Evolutionary conservation across 2,888 invertebrate species (phyloP), one percentile per base, ranked within the genome.

Genomic region (Stictocephala bisonia): DNA sequence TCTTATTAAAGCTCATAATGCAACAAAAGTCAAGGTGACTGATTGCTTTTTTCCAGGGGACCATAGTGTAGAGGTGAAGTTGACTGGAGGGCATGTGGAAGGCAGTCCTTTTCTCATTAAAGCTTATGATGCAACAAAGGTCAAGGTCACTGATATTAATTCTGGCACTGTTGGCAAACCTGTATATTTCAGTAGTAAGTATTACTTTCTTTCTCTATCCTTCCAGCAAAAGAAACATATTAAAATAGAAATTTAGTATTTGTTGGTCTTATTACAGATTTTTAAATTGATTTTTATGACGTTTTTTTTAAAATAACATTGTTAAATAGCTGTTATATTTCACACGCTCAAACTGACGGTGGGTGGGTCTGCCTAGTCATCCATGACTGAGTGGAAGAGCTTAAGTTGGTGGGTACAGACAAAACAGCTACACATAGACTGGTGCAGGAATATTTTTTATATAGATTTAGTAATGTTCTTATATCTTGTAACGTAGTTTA

Each of bases 71-170:
- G 96, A 96, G 86, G 93, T 92, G 74, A 87, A 86, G 76, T 80
- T 88, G 48, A 85, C 84, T 29, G 93, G 91, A 44, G 92, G 93
- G 0, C 94, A 94, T 79, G 93, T 98, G 0, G 95, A 94, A 82
- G 98, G 97, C 58, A 96, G 96, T 82, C 99, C 99, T 13, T 98
- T 98, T 84, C 86, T 96, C 27, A 92, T 97, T 70, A 97, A 98
- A 83, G 97, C 97, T 7, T 99, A 97, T 85, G 97, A 99, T 81
- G 95, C 97, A 0, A 91, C 92, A 77, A 91, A 95, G 82, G 98
- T 99, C n/a, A 92, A 93, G 75, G 95, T 99, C 9, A 94, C 96
- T 0, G 96, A 97, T 81, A 96, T 98, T 78, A 93, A 93, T 13
- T 93, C 93, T 4, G 96, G 96, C 0, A 89, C 93, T 35, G 95